phyloP scores from a whole-genome alignment of 2,888 invertebrate species.

The Drosophila buzzatii region DNA sequence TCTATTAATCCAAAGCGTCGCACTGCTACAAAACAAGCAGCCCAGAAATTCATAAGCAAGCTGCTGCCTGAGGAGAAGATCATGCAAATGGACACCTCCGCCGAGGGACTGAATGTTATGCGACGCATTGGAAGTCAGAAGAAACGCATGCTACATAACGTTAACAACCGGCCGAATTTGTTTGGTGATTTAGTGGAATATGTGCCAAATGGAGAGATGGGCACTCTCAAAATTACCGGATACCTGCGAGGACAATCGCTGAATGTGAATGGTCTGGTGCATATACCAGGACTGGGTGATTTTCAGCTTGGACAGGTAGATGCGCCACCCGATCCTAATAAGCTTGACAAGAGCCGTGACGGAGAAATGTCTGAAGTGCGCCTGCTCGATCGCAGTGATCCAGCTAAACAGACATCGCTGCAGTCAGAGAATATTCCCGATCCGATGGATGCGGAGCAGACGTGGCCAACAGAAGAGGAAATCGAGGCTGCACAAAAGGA shows the following conservation, averaged over 20 bases:
- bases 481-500: conserved; percentile 89
- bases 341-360: conserved; percentile 86
- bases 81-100: conserved; percentile 90
- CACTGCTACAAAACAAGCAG: conserved; percentile 85
- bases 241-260: conserved; percentile 93
- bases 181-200: conserved; percentile 93
- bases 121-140: conserved; percentile 93
- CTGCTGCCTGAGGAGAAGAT: conserved; percentile 94
- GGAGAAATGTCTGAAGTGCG: conserved; percentile 80
- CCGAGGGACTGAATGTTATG: conserved; percentile 91
- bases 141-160: conserved; percentile 89
- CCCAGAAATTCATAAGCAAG: conserved; percentile 87
- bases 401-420: conserved; percentile 90
- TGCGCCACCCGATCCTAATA: conserved; percentile 89
- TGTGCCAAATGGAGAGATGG: conserved; percentile 86
- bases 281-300: conserved; percentile 96
- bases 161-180: conserved; percentile 93
- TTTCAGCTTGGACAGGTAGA: conserved; percentile 95
- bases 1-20: conserved; percentile 91
- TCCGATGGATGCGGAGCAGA: conserved; percentile 97
- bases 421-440: conserved; percentile 93
- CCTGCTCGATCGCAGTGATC: conserved; percentile 87
- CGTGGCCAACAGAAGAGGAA: conserved; percentile 98
- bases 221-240: conserved; percentile 93
- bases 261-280: conserved; percentile 94